Conservation (phyloP, 30 jellyfish, hydroid and myxozoan species). For the Nemopilema nomurai region DNA sequence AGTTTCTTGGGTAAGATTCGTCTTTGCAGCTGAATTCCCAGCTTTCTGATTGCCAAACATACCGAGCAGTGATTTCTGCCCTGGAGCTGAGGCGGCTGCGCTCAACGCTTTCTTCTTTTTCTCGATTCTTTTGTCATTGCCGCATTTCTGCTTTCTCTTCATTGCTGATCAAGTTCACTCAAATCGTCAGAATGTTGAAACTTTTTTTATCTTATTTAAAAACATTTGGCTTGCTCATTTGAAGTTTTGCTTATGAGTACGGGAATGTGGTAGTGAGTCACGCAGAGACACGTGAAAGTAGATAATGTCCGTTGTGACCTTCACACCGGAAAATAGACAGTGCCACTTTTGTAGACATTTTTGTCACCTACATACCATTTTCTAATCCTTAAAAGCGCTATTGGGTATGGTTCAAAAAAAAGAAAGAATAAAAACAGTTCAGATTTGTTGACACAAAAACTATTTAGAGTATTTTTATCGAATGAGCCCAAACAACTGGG, state of each 20-base stretch:
- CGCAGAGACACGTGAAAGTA: constrained; percentile 12
- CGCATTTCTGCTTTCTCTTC: constrained; percentile 21
- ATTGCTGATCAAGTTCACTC: constrained; percentile 33
- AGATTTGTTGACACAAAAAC: constrained; percentile 52
- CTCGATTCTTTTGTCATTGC: constrained; percentile 21
- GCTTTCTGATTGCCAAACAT: constrained; percentile 44
- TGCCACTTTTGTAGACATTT: not conserved
- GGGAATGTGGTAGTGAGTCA: constrained; percentile 38
- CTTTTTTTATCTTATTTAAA: constrained; percentile 15
- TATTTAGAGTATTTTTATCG: constrained; percentile 56
- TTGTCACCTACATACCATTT: not conserved
- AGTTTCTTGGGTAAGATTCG: constrained; percentile 15
- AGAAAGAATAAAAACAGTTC: constrained; percentile 53
- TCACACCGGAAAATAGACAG: constrained; percentile 19
- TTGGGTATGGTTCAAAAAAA: constrained; percentile 1
- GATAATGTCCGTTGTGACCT: constrained; percentile 4
- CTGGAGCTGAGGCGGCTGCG: constrained; percentile 59
- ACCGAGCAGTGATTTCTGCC: constrained; percentile 57
- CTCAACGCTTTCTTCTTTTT: constrained; percentile 25
- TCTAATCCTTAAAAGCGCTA: not conserved
- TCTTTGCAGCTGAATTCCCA: constrained; percentile 31
- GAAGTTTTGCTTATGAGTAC: constrained; percentile 37
- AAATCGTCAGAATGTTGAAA: constrained; percentile 27
- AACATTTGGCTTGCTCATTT: constrained; percentile 32
- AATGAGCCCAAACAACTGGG: constrained; percentile 60